Base-by-base conservation (phyloP, 2,888 invertebrate genomes). In the Sclerodermus sp. region DNA sequence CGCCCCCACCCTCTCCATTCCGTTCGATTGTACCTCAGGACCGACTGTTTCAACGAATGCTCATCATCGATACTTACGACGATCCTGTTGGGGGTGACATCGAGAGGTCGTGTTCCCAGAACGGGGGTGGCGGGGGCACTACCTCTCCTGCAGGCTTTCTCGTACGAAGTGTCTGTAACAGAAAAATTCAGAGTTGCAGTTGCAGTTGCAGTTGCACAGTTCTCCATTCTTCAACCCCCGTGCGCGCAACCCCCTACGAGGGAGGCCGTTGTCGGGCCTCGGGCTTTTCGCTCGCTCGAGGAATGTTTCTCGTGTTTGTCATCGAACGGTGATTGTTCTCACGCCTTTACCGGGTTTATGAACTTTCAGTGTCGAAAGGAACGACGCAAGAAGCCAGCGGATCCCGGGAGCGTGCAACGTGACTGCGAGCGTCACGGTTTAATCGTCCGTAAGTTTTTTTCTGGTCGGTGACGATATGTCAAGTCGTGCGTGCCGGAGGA, bases 71-170 rank as follows among this genome's bases (percentile, higher is more conserved):
- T 39, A 80, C 83, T 82, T 74, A 84, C 91, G 67, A 90, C 91
- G 69, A 92, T 87, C 64, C 90, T 85, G 64, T 91, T 91, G 51
- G 92, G 89, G 62, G 91, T 90, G 79, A 84, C 81, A 59, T 81
- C 83, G 83, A 87, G 80, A 83, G 85, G 79, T 60, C 81, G 71
- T 54, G 82, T 82, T 58, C 90, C 90, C 62, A 91, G 84, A 60
- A 91, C 87, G 52, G 90, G 90, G 65, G 91, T 90, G 64, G 89
- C 88, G 53, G 93, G 93, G 50, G 92, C 91, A 66, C 89, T 89
- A 56, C 90, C 90, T 63, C 90, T 85, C 64, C 90, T 85, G 77
- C 91, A 91, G 78, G 91, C 91, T 80, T 93, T 93, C 82, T 93
- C 93, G 81, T 93, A 93, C 65, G 92, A 92, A 67, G 93, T 91